Base-by-base conservation (phyloP, 2,113 vertebrate species). In the Tauraco erythrolophus region DNA sequence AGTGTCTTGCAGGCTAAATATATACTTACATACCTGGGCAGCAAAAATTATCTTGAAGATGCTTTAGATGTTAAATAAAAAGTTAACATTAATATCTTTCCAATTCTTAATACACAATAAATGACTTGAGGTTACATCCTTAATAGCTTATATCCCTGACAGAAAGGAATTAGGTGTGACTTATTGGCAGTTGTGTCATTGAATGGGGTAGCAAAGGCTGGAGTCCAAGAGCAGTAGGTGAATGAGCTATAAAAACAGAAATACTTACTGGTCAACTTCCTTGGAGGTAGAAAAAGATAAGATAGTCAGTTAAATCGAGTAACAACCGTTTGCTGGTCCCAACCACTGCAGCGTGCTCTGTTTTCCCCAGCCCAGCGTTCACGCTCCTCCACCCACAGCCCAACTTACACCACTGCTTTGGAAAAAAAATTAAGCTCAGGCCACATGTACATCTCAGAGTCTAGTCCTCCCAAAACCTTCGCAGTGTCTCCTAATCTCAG, bases 141-240 rank as follows among this genome's bases (percentile, higher is more conserved):
- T 95, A 96, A 94, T 96, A 95, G 96, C 95, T 97, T 97, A 91
- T 97, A 95, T 98, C 98, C 98, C 98, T 98, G 98, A 97, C 97
- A 89, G 90, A 95, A 97, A 97, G 83, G 80, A 98, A 95, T 99
- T 98, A 99, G 97, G 98, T 98, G 88, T 99, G 99, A 97, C 98
- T 99, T 96, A 99, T 98, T 48, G 99, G 99, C 98, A 99, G 98
- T 12, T 99, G 98, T 98, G 99, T 99, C 98, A 99, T 98, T 94
- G 98, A 97, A 97, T 99, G 98, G 62, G 99, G 98, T 98, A 99
- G 98, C 98, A 99, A 98, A 50, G 99, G 98, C 97, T 99, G 99
- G 96, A 99, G 99, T 98, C 98, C 98, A 97, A 99, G 98, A 94
- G 99, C 98, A 94, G 99, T 98, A 97, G 99, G 98, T 77, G 99